Evolutionary conservation across 2,113 vertebrate species (phyloP), one percentile per base, ranked within the genome.

Genomic region (Myocastor coypus): DNA sequence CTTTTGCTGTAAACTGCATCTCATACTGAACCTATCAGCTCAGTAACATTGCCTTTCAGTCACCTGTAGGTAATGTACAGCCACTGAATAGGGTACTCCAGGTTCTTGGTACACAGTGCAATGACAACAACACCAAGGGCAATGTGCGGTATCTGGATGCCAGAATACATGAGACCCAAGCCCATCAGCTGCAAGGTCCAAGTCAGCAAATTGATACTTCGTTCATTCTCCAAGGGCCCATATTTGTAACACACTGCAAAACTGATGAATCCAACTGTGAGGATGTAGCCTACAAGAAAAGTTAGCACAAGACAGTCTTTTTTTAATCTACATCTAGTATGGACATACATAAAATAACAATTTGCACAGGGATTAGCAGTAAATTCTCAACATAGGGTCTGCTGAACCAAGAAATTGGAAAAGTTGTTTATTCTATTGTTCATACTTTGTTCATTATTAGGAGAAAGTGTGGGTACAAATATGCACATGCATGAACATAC

Each of bases 211-310:
- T 99, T 99, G 90, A 99, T 99, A 97, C 98, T 99, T 89, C 99
- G 99, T 86, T 99, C 92, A 6, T 99, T 99, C 98, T 99, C 98
- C 97, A 99, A 93, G 0, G 99, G 99, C 10, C 99, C 99, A 7
- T 99, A 99, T 64, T 99, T 98, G 98, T 99, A 99, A 97, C 99
- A 99, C 80, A 99, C 98, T 0, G 98, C 99, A 26, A 99, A 99
- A 97, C 99, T 99, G 97, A 99, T 16, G 57, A 99, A 99, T 69
- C 99, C 99, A 75, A 99, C 98, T 2, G 98, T 50, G 2, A 98
- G 78, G 63, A 99, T 66, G 84, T 99, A 99, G 82, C 99, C 99
- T 99, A 97, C 0, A 1, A 95, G 55, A 90, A 90, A 80, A 96
- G 73, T 91, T n/a, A 96, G 13, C 69, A 97, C 57, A 91, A 95